These are phyloP conservation scores for Lamellibrachia luymesi DNA, from an alignment of 1,140 invertebrate genomes.

Conservation along the genomic window DNA sequence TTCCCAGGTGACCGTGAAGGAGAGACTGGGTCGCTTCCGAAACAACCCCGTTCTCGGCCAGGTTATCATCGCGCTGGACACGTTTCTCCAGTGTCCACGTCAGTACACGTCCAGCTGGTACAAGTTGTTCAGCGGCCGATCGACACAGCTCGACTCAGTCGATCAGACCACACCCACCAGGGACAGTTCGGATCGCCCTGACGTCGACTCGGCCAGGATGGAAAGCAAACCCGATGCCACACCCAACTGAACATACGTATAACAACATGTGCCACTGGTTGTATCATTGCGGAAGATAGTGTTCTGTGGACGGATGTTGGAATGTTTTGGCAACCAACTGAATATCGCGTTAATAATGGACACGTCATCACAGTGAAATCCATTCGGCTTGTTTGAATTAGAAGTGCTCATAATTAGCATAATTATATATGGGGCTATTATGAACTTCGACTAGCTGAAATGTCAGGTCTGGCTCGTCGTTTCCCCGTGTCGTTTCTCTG, in stretches of 20 bases:
- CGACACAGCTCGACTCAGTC: slow-evolving; percentile 37
- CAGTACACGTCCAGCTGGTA: slow-evolving; percentile 80
- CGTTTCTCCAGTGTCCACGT: slow-evolving; percentile 70
- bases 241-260: not conserved
- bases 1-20: slow-evolving; percentile 74
- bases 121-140: slow-evolving; percentile 67
- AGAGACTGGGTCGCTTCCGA: slow-evolving; percentile 74
- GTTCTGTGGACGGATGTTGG: not conserved
- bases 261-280: not conserved
- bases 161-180: not conserved
- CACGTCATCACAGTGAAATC: too few species aligned
- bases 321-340: not conserved
- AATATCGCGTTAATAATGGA: too few species aligned
- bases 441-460: not conserved
- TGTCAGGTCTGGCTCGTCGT: not conserved
- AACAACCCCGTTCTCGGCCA: slow-evolving; percentile 85
- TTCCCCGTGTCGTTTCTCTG: too few species aligned
- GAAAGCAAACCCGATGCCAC: not conserved
- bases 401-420: too few species aligned
- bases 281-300: not conserved
- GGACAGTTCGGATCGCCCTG: not conserved
- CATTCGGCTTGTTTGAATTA: too few species aligned
- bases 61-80: slow-evolving; percentile 77
- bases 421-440: too few species aligned
- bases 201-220: not conserved